Conservation (phyloP, 2,797 vertebrate species). For the Aselliscus stoliczkanus region DNA sequence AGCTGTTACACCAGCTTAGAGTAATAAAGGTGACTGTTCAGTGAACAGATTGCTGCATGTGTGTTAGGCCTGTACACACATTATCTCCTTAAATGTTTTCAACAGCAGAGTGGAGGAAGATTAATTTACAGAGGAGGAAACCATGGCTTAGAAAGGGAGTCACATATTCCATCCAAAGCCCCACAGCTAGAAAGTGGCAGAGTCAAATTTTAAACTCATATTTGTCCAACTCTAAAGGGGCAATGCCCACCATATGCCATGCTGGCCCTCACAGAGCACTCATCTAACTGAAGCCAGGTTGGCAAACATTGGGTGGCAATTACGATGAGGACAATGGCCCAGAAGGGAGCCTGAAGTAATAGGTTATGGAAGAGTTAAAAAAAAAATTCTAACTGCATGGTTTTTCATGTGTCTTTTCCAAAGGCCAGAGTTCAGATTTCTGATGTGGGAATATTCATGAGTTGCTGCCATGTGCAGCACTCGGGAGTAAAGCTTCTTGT, state of each 20-base stretch:
- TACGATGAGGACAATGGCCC: background rate
- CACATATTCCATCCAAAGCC: background rate
- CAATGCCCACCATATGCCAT: rapidly evolving
- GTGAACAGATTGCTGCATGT: background rate
- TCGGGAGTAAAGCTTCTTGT: conserved; percentile 36
- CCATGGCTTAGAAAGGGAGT: background rate
- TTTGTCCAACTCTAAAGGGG: background rate
- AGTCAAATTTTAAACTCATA: background rate
- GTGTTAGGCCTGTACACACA: rapidly evolving
- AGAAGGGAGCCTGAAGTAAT: background rate
- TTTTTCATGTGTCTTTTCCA: conserved; percentile 55
- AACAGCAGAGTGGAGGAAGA: background rate
- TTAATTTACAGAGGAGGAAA: background rate
- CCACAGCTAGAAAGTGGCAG: background rate
- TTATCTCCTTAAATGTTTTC: background rate
- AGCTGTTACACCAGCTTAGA: background rate
- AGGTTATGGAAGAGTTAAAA: conserved; percentile 55
- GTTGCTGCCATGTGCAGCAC: background rate
- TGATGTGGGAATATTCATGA: conserved; percentile 66
- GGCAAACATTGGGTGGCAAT: background rate
- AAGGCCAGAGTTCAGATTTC: conserved; percentile 52
- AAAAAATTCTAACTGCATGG: conserved; percentile 12
- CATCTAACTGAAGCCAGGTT: background rate
- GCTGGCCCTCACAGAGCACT: background rate
- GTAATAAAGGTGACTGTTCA: background rate